A percentile compares a stretch with the other conserved stretches of the same genome.
Conservation (phyloP, 2,113 vertebrate species). For the Sialia sialis region DNA sequence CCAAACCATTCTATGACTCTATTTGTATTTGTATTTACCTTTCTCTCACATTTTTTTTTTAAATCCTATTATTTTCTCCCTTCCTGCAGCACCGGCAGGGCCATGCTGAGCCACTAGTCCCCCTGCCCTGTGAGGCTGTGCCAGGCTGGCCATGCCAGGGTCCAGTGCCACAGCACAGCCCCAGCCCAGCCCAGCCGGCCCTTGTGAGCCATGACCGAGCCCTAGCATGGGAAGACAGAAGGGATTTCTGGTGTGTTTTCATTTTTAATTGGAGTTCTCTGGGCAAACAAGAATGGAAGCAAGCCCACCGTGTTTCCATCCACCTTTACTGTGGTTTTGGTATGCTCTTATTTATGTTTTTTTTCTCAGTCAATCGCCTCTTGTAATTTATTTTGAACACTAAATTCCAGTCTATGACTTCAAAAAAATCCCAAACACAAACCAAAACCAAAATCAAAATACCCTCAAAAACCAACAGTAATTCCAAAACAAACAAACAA, state of each 20-base stretch:
- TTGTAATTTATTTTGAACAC: not conserved
- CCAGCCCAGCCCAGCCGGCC: fast-evolving
- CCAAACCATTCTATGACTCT: not conserved
- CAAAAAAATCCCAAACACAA: not conserved
- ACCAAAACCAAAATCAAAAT: not conserved
- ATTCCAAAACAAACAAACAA: too few relatives aligned
- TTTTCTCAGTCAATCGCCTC: fast-evolving
- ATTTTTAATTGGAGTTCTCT: not conserved
- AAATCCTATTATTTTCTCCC: not conserved
- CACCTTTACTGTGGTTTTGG: not conserved
- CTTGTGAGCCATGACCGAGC: fast-evolving
- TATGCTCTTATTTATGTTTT: not conserved
- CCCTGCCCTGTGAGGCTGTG: fast-evolving
- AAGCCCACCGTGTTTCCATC: not conserved
- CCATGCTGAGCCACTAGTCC: fast-evolving
- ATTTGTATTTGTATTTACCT: not conserved
- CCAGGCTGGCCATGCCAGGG: fast-evolving
- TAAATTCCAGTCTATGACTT: not conserved
- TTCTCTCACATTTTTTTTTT: not conserved
- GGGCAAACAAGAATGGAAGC: not conserved
- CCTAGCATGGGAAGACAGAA: fast-evolving
- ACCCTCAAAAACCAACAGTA: not conserved
- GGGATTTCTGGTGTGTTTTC: fast-evolving
- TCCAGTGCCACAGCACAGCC: fast-evolving
- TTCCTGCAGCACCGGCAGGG: fast-evolving